A percentile compares a stretch with the other conserved stretches of the same genome.
Conservation (phyloP, 2,797 vertebrate genomes). For the Sciurus carolinensis region DNA sequence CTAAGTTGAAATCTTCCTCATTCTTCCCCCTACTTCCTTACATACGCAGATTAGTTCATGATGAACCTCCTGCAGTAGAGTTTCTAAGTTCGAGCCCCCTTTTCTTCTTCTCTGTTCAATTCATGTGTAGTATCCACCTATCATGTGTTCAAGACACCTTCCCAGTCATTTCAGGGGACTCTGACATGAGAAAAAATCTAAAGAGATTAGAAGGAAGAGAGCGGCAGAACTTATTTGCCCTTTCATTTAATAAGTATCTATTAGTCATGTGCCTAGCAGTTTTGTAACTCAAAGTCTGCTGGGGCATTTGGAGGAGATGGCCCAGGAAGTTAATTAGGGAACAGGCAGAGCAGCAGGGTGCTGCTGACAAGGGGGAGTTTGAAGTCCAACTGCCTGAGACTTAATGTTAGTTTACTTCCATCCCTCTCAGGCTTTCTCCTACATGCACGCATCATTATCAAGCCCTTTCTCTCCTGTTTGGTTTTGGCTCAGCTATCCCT, state of each 20-base stretch:
- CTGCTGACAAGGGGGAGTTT: background rate
- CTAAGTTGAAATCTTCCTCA: background rate
- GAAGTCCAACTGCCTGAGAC: background rate
- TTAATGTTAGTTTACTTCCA: background rate
- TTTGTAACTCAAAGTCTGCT: background rate
- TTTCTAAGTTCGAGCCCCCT: conserved; percentile 3
- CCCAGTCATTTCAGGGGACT: background rate
- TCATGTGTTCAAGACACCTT: background rate
- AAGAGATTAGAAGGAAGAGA: background rate
- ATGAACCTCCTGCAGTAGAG: background rate
- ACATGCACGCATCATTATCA: background rate
- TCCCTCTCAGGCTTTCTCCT: background rate
- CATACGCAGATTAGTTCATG: background rate
- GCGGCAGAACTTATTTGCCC: background rate
- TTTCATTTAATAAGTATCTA: conserved; percentile 7
- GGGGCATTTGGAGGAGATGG: background rate
- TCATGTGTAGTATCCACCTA: background rate
- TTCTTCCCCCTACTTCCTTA: background rate
- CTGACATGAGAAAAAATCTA: background rate
- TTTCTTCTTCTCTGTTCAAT: background rate
- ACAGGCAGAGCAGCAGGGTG: background rate
- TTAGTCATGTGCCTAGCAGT: background rate
- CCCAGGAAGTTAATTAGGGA: background rate
- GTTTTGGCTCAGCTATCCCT: background rate
- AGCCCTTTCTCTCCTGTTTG: background rate